Evolutionary conservation across 2,888 invertebrate species (phyloP).

Genomic region (Coleophora deauratella): DNA sequence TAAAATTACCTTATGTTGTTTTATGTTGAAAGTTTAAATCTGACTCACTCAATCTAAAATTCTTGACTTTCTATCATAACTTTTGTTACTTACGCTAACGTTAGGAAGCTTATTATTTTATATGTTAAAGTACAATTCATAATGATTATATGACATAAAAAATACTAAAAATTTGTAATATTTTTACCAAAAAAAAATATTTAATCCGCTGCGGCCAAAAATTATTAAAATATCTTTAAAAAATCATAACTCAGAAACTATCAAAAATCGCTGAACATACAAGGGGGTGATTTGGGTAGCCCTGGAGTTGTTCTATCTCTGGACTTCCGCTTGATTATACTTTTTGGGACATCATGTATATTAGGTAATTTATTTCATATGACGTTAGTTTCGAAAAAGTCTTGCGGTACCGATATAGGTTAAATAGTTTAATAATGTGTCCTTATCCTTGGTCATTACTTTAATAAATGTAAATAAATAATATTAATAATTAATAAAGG

Average conservation of each 20-base stretch:
- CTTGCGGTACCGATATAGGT: too few species aligned
- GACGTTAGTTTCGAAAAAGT: too few species aligned
- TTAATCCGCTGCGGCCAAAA: too few species aligned
- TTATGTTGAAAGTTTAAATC: too few species aligned
- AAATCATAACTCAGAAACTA: neutral
- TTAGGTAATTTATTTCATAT: too few species aligned
- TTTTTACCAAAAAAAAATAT: too few species aligned
- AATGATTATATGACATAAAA: neutral
- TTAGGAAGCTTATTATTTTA: neutral
- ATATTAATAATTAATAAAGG: too few species aligned
- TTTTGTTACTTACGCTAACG: conserved; percentile 9
- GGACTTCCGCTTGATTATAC: neutral
- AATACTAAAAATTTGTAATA: neutral
- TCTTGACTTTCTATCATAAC: neutral
- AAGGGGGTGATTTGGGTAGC: neutral
- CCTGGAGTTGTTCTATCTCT: neutral
- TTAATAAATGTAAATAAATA: too few species aligned
- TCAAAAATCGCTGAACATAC: neutral
- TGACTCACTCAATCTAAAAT: neutral
- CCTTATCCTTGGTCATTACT: too few species aligned
- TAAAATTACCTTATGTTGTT: too few species aligned
- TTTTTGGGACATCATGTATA: conserved; percentile 1
- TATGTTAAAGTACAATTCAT: neutral
- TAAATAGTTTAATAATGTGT: too few species aligned
- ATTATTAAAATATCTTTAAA: neutral